phyloP scores from a whole-genome alignment of 1,140 invertebrate genomes.

The Drosophila truncata region DNA sequence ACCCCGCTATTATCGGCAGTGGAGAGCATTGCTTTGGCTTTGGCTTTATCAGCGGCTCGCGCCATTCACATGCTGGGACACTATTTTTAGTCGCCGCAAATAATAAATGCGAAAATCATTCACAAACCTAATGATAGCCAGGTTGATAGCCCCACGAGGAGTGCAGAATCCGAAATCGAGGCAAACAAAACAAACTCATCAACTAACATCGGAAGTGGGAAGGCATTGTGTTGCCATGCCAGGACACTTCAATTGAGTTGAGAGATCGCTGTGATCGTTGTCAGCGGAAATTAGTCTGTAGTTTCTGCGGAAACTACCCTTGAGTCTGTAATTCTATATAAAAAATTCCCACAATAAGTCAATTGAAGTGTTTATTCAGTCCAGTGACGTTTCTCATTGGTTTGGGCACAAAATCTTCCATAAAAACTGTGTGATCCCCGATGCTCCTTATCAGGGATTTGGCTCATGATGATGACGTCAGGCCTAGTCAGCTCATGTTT shows the following conservation, averaged over 20 bases:
- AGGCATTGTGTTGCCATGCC: slow-evolving; percentile 36
- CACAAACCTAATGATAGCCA: slow-evolving; percentile 46
- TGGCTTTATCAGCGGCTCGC: slow-evolving; percentile 66
- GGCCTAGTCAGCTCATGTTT: slow-evolving; percentile 20
- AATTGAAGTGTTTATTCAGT: not conserved
- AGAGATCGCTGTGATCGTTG: not conserved
- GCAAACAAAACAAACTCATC: slow-evolving; percentile 40
- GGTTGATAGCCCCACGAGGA: slow-evolving; percentile 53
- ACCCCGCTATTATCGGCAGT: slow-evolving; percentile 40
- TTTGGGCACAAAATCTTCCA: slow-evolving; percentile 10
- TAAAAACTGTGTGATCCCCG: slow-evolving; percentile 5
- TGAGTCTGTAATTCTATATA: not conserved
- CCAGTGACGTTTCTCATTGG: not conserved
- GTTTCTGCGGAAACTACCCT: slow-evolving; percentile 13
- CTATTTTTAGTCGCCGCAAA: slow-evolving; percentile 58
- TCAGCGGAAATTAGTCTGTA: not conserved
- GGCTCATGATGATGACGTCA: slow-evolving; percentile 23
- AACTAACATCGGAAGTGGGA: slow-evolving; percentile 19
- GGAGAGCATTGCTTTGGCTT: slow-evolving; percentile 7
- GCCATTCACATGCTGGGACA: slow-evolving; percentile 65
- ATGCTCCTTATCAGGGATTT: slow-evolving; percentile 15
- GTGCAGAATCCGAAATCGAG: slow-evolving; percentile 2
- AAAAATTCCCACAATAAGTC: not conserved
- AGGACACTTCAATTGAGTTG: slow-evolving; percentile 15
- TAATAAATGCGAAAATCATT: slow-evolving; percentile 46